A percentile compares a stretch with the other conserved stretches of the same genome.
These are phyloP conservation scores for Drosophila monieri DNA, from an alignment of 2,888 invertebrate species.

Conservation along the genomic window DNA sequence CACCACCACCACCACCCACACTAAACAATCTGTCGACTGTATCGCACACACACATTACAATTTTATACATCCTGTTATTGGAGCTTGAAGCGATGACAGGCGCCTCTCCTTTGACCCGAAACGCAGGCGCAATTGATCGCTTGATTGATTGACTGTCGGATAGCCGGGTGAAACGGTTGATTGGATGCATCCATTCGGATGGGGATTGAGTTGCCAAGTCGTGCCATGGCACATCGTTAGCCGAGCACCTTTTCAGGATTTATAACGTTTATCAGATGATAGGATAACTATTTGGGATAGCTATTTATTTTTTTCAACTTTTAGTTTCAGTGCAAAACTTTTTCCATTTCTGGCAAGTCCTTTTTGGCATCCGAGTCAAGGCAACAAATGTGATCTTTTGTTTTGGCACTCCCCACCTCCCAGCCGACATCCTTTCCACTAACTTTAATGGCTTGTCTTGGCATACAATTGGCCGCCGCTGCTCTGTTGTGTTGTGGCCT, in stretches of 20 bases:
- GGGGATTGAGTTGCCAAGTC: slow-evolving; percentile 39
- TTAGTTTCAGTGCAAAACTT: too few species aligned
- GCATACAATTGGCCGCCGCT: slow-evolving; percentile 61
- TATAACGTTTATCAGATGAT: slow-evolving; percentile 21
- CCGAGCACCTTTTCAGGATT: neutral
- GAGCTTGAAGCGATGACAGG: slow-evolving; percentile 54
- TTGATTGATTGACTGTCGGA: slow-evolving; percentile 58
- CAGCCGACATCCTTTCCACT: slow-evolving; percentile 9
- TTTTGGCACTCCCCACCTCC: slow-evolving; percentile 20
- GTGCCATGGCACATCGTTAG: slow-evolving; percentile 14
- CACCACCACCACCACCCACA: neutral
- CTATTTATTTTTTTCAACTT: too few species aligned
- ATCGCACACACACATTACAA: slow-evolving; percentile 15
- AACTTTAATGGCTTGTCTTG: slow-evolving; percentile 69
- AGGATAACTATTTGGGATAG: slow-evolving; percentile 3
- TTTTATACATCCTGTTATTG: slow-evolving; percentile 12
- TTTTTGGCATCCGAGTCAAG: slow-evolving; percentile 55
- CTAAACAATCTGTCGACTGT: neutral
- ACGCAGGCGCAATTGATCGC: slow-evolving; percentile 45
- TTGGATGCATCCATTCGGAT: slow-evolving; percentile 47
- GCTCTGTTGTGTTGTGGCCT: slow-evolving; percentile 52
- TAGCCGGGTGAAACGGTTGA: slow-evolving; percentile 34
- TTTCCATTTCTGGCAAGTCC: too few species aligned
- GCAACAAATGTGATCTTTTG: slow-evolving; percentile 55
- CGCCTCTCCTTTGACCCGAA: slow-evolving; percentile 63